Conservation (phyloP, 2,888 invertebrate species). For the Cenopis cana region DNA sequence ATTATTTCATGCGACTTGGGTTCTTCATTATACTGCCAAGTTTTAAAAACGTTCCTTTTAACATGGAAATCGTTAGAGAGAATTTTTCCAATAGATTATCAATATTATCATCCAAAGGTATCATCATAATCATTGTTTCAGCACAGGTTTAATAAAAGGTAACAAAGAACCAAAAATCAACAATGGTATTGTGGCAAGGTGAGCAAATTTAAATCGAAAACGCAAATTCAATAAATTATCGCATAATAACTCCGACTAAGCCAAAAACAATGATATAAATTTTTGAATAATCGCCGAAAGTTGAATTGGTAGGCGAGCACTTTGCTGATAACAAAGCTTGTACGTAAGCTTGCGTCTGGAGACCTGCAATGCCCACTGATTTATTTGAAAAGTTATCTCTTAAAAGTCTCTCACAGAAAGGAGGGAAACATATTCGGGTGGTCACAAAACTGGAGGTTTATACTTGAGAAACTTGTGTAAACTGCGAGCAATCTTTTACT, state of each 20-base stretch:
- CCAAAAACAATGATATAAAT: constrained; percentile 60
- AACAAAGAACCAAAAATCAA: too few relatives aligned
- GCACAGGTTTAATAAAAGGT: too few relatives aligned
- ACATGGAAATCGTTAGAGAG: too few relatives aligned
- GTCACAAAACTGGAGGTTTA: constrained; percentile 58
- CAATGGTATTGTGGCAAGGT: background rate
- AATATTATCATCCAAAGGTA: too few relatives aligned
- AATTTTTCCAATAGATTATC: too few relatives aligned
- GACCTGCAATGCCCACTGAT: constrained; percentile 72
- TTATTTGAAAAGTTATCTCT: constrained; percentile 77
- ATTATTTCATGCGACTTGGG: too few relatives aligned
- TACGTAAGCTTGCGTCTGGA: constrained; percentile 56
- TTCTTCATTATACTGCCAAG: too few relatives aligned
- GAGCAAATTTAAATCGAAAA: constrained; percentile 2
- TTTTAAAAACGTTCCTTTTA: too few relatives aligned
- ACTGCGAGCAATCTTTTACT: constrained; percentile 44
- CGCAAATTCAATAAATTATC: constrained; percentile 33
- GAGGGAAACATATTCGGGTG: constrained; percentile 66
- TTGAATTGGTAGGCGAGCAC: constrained; percentile 55
- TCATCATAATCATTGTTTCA: too few relatives aligned
- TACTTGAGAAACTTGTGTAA: constrained; percentile 51
- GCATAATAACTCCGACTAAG: constrained; percentile 40
- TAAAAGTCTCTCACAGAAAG: constrained; percentile 59
- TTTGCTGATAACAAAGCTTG: constrained; percentile 70
- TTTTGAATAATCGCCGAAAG: constrained; percentile 68